A percentile compares a stretch with the other conserved stretches of the same genome.
These are phyloP conservation scores for Oikopleura albicans DNA, from an alignment of 23 tunicate genomes.

Conservation along the genomic window DNA sequence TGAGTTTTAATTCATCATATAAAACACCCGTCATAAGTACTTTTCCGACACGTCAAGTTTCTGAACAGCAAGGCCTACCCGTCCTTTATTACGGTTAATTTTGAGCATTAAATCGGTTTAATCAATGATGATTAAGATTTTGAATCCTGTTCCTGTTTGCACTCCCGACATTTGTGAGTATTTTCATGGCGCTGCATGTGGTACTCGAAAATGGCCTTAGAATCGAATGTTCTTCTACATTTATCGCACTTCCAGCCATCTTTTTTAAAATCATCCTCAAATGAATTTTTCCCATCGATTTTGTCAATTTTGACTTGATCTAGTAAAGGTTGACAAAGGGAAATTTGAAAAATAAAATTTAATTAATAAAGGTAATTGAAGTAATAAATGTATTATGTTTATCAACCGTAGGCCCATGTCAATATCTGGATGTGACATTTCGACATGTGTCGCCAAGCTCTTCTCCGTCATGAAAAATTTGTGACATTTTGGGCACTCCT, in stretches of 20 bases:
- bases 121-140: too few species aligned
- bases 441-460: not conserved
- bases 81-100: too few species aligned
- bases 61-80: too few species aligned
- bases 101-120: too few species aligned
- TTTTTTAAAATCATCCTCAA: not conserved
- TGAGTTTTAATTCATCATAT: too few species aligned
- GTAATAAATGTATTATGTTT: too few species aligned
- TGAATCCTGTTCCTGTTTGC: too few species aligned
- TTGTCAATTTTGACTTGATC: not conserved
- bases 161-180: not conserved
- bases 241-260: slow-evolving; percentile 15
- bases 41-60: too few species aligned
- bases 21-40: too few species aligned
- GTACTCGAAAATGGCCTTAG: not conserved
- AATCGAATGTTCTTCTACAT: not conserved
- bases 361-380: too few species aligned
- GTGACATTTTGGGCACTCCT: not conserved
- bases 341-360: too few species aligned
- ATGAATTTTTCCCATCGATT: not conserved
- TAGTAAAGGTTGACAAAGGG: too few species aligned
- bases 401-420: slow-evolving; percentile 6
- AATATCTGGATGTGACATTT: not conserved
- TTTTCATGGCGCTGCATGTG: not conserved
- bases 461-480: not conserved